Base-by-base conservation (phyloP, 2,797 vertebrate species). In the Aphelocoma californica region DNA sequence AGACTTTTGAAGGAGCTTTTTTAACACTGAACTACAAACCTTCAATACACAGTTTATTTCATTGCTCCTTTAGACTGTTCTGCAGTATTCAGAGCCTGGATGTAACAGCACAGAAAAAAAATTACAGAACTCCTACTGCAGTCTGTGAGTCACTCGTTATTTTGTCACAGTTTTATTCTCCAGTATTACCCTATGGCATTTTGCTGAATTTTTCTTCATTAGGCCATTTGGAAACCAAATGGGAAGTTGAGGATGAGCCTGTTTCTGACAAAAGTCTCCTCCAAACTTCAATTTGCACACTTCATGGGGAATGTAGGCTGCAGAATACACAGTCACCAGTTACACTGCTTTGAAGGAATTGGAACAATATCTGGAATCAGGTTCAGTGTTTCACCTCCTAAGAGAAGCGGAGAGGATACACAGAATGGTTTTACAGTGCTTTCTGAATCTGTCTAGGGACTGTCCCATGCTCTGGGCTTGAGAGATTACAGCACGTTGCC, bases 101-200 rank as follows among this genome's bases (percentile, higher is more conserved):
- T 69, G 45, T 45, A 77, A 48, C 26, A 83, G 17, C 16, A 14
- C 25, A 88, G 45, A 73, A 82, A 84, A 78, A 48, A 29, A 44
- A 25, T 6, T 7, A 21, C 16, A 29, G 20, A 62, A 32, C 73
- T 93, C 58, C 78, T 65, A 67, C 86, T 70, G 71, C 81, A 90
- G 17, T 64, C 48, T 86, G 26, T 92, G 83, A 94, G 60, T 92
- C 92, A 94, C 53, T 87, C 28, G 34, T 67, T 92, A 61, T 71
- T 95, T 86, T 95, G 57, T 60, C 64, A 73, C 23, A 53, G 53
- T 48, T 90, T 71, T 73, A 77, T 64, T 73, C 48, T 71, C 53
- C 34, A 34, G 1, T 73, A 57, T 67, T 75, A 87, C 45, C 16
- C 58, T 85, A 20, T 26, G 57, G 23, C 61, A 73, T 90, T 70